phyloP scores from a whole-genome alignment of 2,113 vertebrate species.

The Dipodomys merriami region DNA sequence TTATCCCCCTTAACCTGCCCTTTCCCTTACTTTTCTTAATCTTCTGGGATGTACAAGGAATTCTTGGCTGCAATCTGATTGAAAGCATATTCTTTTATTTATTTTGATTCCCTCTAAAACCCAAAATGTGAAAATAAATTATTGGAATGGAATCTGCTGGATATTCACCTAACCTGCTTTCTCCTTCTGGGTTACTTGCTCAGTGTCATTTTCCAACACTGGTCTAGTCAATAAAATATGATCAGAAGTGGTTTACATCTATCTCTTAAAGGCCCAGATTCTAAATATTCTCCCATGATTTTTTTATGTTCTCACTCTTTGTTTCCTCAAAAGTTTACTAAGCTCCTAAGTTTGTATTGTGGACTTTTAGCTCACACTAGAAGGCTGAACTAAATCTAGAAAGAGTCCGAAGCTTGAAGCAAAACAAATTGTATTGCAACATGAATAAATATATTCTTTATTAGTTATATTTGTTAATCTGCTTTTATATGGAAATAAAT shows the following conservation, averaged over 20 bases:
- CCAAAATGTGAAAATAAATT: background rate
- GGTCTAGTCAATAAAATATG: background rate
- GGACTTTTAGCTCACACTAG: background rate
- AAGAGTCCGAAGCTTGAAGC: background rate
- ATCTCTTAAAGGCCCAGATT: background rate
- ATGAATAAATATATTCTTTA: background rate
- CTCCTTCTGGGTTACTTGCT: background rate
- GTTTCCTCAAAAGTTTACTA: background rate
- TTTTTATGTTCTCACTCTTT: background rate
- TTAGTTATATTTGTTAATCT: background rate
- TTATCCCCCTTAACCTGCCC: too few relatives aligned
- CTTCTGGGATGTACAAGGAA: too few relatives aligned
- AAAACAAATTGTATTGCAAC: background rate
- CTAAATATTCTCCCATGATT: background rate
- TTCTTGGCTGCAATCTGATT: too few relatives aligned
- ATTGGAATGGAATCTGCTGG: background rate
- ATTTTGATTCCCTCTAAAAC: background rate
- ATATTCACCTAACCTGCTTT: background rate
- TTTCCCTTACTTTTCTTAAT: too few relatives aligned
- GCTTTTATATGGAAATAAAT: constrained; percentile 1
- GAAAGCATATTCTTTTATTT: background rate
- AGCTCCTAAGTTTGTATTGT: background rate
- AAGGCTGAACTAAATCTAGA: background rate
- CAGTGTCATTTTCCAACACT: background rate
- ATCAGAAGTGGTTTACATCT: background rate